Base-by-base conservation (phyloP, 2,888 invertebrate genomes). In the Drosophila paracracens region DNA sequence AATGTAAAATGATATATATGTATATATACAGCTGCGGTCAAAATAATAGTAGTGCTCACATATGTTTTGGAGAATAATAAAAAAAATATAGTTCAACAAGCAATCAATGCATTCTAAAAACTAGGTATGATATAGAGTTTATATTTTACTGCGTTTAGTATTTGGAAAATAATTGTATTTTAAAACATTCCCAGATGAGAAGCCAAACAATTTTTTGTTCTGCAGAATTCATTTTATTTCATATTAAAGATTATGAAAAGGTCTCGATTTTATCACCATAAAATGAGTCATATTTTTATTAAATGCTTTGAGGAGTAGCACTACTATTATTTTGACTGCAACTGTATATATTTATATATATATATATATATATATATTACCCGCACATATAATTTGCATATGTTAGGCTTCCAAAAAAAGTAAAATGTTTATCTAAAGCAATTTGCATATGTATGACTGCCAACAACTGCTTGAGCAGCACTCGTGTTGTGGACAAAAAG, bases 361-460 rank as follows among this genome's bases (percentile, higher is more conserved):
- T 21, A 11, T 43, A 11, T 21, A 21, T 21, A 21, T 21, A n/a
- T 11, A 43, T 21, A 11, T 43, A 11, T 11, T n/a, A 21, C 11
- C 43, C 21, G 21, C n/a, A 21, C 21, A 21, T 43, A 13, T 7
- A 21, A 46, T 21, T 2, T 38, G 38, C 18, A 38, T 38, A 38
- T 38, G 16, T 38, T 54, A 4, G 1, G 21, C 25, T 16, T 16
- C 6, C 8, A 36, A 29, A 53, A 36, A 43, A 56, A 59, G 36
- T 63, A 52, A 2, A 67, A 83, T 78, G 81, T 88, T 85, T 90
- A 76, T 73, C 70, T 60, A 79, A 64, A 74, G 78, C 64, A 25
- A 25, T 46, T 46, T 46, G 46, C 16, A 25, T 25, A 25, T 25
- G 8, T 29, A 38, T 1, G 6, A 40, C n/a, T 25, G 27, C 33